Evolutionary conservation across 2,888 invertebrate species (phyloP).

Genomic region (Panzeria rudis): DNA sequence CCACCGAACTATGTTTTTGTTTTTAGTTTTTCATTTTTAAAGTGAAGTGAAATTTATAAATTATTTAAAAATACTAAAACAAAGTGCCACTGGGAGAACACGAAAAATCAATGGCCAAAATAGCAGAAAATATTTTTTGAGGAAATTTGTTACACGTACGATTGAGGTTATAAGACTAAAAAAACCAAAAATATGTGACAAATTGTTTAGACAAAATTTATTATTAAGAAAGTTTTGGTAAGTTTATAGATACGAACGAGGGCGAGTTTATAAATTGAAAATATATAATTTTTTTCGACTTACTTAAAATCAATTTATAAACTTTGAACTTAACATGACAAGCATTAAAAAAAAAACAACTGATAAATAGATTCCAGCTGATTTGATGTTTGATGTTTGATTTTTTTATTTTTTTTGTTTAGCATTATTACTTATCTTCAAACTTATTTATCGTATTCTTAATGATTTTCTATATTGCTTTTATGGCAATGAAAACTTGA

Average conservation of each 20-base stretch:
- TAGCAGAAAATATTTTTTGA: background rate
- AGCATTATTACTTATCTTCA: too few relatives aligned
- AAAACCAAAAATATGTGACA: background rate
- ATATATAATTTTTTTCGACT: background rate
- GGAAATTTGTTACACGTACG: background rate
- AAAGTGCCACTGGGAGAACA: conserved; percentile 5
- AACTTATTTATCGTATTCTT: too few relatives aligned
- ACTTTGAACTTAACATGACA: too few relatives aligned
- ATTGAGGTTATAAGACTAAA: background rate
- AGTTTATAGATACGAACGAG: background rate
- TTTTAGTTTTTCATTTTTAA: background rate
- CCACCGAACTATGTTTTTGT: background rate
- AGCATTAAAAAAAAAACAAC: too few relatives aligned
- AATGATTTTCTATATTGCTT: too few relatives aligned
- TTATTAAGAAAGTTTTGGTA: background rate
- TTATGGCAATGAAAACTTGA: too few relatives aligned
- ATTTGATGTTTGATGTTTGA: too few relatives aligned
- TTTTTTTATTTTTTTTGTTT: too few relatives aligned
- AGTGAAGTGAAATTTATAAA: conserved; percentile 14
- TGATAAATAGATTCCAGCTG: too few relatives aligned
- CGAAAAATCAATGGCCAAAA: conserved; percentile 13
- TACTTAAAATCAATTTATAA: too few relatives aligned
- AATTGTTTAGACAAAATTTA: background rate
- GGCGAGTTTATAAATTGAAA: background rate
- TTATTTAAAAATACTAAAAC: conserved; percentile 39